These are phyloP conservation scores for Hedya salicella DNA, from an alignment of 2,888 invertebrate genomes.

Conservation along the genomic window DNA sequence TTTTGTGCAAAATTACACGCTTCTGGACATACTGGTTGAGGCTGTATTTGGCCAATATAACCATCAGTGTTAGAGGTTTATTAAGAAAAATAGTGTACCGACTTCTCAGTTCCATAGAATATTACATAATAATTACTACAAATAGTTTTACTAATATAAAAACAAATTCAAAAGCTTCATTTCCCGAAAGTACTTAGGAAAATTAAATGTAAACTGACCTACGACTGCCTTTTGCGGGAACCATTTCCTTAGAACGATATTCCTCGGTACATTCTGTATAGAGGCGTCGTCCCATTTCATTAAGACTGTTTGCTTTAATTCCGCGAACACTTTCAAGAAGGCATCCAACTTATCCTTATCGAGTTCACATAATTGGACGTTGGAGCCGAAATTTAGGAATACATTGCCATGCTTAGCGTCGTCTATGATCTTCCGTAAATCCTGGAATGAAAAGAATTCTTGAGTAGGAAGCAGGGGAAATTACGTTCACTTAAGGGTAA, in stretches of 20 bases:
- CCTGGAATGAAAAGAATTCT: slow-evolving; percentile 14
- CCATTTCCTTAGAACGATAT: slow-evolving; percentile 79
- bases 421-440: slow-evolving; percentile 52
- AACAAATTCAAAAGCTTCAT: slow-evolving; percentile 16
- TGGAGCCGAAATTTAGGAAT: slow-evolving; percentile 61
- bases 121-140: background rate
- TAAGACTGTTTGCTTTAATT: slow-evolving; percentile 73
- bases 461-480: too few species aligned
- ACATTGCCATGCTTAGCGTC: slow-evolving; percentile 55
- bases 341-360: slow-evolving; percentile 52
- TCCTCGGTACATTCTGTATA: slow-evolving; percentile 63
- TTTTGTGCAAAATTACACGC: too few species aligned
- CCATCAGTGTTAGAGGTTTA: too few species aligned
- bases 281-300: slow-evolving; percentile 80
- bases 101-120: background rate
- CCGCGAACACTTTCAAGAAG: slow-evolving; percentile 67
- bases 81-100: background rate
- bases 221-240: slow-evolving; percentile 81
- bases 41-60: too few species aligned
- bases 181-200: slow-evolving; percentile 33
- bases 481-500: too few species aligned
- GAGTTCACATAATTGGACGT: slow-evolving; percentile 54
- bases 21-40: too few species aligned
- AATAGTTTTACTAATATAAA: slow-evolving; percentile 5
- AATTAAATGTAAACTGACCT: slow-evolving; percentile 51